Percentiles rank a stretch among this genome's conserved stretches.
phyloP scores from a whole-genome alignment of 2,888 invertebrate species.

The Ernsta delagoae region DNA sequence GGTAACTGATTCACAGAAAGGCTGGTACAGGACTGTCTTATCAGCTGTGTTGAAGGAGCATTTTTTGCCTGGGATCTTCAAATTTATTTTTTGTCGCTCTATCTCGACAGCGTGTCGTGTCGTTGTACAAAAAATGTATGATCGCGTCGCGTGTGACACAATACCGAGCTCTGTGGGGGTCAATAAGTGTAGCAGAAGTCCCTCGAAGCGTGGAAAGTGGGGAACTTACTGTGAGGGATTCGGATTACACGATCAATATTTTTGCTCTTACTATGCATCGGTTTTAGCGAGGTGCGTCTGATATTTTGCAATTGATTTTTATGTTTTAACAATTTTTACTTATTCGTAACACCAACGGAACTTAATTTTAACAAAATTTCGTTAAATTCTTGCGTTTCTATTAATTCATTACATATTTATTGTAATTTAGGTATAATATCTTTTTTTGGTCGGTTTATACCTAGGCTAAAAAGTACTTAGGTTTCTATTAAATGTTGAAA shows the following conservation, averaged over 20 bases:
- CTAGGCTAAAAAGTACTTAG: too few relatives aligned
- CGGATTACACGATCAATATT: conserved; percentile 37
- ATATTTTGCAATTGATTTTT: background rate
- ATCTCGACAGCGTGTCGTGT: conserved; percentile 49
- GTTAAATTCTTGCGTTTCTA: too few relatives aligned
- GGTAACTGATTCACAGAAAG: conserved; percentile 33
- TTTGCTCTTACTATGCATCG: conserved; percentile 30
- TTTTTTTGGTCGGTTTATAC: too few relatives aligned
- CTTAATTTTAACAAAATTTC: too few relatives aligned
- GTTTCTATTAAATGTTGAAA: too few relatives aligned
- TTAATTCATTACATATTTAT: too few relatives aligned
- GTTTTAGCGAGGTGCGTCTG: background rate
- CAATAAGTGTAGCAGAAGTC: conserved; percentile 35
- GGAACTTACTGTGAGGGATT: conserved; percentile 33
- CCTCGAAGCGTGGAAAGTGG: conserved; percentile 32
- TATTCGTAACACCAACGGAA: too few relatives aligned
- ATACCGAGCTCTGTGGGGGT: conserved; percentile 62
- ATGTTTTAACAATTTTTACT: background rate
- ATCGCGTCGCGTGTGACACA: conserved; percentile 68
- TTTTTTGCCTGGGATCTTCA: conserved; percentile 52
- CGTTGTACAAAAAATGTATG: conserved; percentile 65
- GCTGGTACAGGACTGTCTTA: conserved; percentile 44
- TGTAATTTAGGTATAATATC: too few relatives aligned
- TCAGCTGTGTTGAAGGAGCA: conserved; percentile 68
- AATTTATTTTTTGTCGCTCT: conserved; percentile 28